A percentile compares a stretch with the other conserved stretches of the same genome.
Evolutionary conservation across 2,888 invertebrate species (phyloP).

Genomic region (Idaea dimidiata): DNA sequence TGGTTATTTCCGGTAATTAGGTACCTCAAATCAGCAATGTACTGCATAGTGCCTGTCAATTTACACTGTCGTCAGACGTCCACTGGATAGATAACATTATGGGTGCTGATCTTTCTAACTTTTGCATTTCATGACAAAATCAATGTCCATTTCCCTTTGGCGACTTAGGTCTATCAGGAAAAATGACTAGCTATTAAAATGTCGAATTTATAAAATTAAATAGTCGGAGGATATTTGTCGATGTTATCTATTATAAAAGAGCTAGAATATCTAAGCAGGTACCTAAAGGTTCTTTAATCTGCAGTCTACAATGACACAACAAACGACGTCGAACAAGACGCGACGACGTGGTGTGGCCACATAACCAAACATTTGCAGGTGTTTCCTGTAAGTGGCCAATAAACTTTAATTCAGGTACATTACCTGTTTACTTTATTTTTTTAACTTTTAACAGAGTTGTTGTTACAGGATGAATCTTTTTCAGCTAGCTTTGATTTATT

Average conservation of each 20-base stretch:
- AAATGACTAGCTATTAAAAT: too few species aligned
- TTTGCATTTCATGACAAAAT: background rate
- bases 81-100: background rate
- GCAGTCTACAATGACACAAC: background rate
- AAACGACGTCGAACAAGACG: background rate
- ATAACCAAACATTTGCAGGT: conserved; percentile 44
- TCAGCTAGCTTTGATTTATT: conserved; percentile 4
- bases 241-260: background rate
- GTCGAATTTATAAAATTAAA: too few species aligned
- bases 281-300: background rate
- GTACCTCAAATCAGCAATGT: too few species aligned
- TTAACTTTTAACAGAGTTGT: conserved; percentile 34
- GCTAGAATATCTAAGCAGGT: background rate
- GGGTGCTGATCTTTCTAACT: background rate
- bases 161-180: too few species aligned
- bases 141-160: background rate
- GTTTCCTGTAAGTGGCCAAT: conserved; percentile 59
- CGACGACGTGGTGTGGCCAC: conserved; percentile 7
- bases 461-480: conserved; percentile 34
- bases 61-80: too few species aligned
- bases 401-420: conserved; percentile 52
- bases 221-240: too few species aligned
- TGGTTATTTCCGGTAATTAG: too few species aligned
- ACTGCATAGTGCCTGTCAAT: too few species aligned
- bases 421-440: conserved; percentile 52